Evolutionary conservation across 1,140 invertebrate species (phyloP).

Genomic region (Bilobella aurantiaca): DNA sequence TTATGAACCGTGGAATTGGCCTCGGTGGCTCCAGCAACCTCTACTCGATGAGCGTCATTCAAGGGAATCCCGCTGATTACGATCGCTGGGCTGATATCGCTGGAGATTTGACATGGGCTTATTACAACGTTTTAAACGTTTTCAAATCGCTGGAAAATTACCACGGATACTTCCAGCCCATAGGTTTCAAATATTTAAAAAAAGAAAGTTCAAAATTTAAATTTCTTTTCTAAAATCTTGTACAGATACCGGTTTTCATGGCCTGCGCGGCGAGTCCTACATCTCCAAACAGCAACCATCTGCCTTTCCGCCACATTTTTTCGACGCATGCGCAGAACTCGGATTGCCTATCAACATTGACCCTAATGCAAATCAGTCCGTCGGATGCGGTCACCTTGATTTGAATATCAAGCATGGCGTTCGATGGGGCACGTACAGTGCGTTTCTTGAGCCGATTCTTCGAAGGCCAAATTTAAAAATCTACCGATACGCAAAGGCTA

Average conservation of each 20-base stretch:
- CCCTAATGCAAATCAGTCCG: not conserved
- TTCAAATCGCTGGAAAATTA: constrained; percentile 50
- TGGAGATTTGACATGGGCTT: constrained; percentile 80
- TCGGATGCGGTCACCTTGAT: constrained; percentile 39
- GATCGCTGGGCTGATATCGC: constrained; percentile 69
- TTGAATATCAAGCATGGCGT: constrained; percentile 65
- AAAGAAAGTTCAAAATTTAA: not conserved
- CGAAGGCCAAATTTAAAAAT: constrained; percentile 43
- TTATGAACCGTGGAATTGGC: constrained; percentile 38
- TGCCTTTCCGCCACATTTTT: not conserved
- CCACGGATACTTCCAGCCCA: constrained; percentile 11
- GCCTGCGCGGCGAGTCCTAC: not conserved
- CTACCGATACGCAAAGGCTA: constrained; percentile 43
- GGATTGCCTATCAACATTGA: constrained; percentile 11
- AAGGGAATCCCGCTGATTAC: constrained; percentile 65
- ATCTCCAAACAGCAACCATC: not conserved
- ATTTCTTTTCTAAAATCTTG: not conserved
- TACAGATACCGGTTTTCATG: constrained; percentile 35
- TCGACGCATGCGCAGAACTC: not conserved
- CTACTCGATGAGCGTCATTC: constrained; percentile 58
- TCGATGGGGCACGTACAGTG: constrained; percentile 69
- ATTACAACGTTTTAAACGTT: constrained; percentile 60
- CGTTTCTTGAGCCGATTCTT: constrained; percentile 48
- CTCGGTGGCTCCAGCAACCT: constrained; percentile 51
- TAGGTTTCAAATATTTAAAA: no score